Conservation (phyloP, 2,888 invertebrate genomes). For the Himalopsyche japonica region DNA sequence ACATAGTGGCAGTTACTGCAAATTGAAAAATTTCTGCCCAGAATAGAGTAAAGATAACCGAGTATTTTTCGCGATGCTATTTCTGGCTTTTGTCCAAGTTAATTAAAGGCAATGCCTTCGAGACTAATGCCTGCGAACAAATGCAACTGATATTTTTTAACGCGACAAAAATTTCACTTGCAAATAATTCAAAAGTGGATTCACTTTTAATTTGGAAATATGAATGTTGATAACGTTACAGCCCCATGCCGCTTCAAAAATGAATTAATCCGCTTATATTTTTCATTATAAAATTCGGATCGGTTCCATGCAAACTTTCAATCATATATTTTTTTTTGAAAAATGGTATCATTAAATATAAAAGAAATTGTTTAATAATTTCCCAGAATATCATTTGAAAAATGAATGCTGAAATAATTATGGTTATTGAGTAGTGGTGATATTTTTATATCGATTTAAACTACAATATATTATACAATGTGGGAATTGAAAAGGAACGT, state of each 20-base stretch:
- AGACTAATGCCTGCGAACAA: background rate
- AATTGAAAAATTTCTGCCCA: slow-evolving; percentile 36
- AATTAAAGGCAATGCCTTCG: slow-evolving; percentile 26
- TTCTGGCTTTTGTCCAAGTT: slow-evolving; percentile 35
- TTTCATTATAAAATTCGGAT: background rate
- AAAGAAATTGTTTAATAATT: background rate
- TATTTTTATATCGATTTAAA: no score
- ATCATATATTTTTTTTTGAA: background rate
- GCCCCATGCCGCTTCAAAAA: background rate
- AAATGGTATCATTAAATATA: background rate
- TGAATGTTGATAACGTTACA: background rate
- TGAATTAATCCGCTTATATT: background rate
- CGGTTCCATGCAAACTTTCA: background rate
- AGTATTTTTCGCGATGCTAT: slow-evolving; percentile 18
- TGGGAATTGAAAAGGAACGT: no score
- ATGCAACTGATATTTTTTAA: background rate
- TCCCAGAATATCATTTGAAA: background rate
- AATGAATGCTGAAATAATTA: background rate
- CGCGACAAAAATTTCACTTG: background rate
- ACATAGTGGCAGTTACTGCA: slow-evolving; percentile 22
- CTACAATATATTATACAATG: no score
- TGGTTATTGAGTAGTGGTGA: no score
- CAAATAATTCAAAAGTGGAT: background rate
- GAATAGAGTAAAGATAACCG: slow-evolving; percentile 24
- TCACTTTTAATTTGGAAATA: background rate